A percentile compares a stretch with the other conserved stretches of the same genome.
Conservation (phyloP, 2,797 vertebrate genomes). For the Pelodytes ibericus region DNA sequence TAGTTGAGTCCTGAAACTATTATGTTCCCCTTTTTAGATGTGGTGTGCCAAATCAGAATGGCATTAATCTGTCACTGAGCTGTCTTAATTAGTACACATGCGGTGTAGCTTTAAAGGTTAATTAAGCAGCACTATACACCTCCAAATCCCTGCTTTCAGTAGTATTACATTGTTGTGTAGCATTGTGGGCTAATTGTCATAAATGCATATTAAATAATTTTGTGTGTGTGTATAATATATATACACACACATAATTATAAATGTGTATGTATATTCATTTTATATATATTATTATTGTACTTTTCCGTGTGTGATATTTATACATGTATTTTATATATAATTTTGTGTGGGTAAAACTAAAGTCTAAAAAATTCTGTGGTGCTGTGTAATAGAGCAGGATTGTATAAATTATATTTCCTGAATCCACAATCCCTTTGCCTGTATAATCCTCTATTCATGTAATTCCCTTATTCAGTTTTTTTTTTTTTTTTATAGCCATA, state of each 20-base stretch:
- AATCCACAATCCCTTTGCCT: neutral
- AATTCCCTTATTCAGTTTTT: neutral
- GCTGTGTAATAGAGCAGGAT: too few species aligned
- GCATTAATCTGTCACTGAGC: conserved; percentile 47
- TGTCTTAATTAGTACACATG: conserved; percentile 43
- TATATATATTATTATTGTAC: too few species aligned
- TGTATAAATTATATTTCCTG: neutral
- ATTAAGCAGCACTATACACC: conserved; percentile 31
- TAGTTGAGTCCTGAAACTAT: conserved; percentile 19
- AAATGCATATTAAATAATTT: neutral
- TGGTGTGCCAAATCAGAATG: conserved; percentile 43
- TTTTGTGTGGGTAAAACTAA: too few species aligned
- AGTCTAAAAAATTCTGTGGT: too few species aligned
- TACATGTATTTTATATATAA: too few species aligned
- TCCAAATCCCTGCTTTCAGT: conserved; percentile 7
- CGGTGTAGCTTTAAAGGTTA: conserved; percentile 46
- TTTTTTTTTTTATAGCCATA: neutral
- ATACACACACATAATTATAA: too few species aligned
- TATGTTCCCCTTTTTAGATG: conserved; percentile 31
- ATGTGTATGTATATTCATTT: too few species aligned
- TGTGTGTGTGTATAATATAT: neutral
- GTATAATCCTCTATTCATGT: conserved; percentile 4
- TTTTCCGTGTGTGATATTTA: too few species aligned
- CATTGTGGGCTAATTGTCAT: conserved; percentile 1
- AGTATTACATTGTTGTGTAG: conserved; percentile 13